Evolutionary conservation across 2,888 invertebrate species (phyloP).

Genomic region (Phaonia tiefii): DNA sequence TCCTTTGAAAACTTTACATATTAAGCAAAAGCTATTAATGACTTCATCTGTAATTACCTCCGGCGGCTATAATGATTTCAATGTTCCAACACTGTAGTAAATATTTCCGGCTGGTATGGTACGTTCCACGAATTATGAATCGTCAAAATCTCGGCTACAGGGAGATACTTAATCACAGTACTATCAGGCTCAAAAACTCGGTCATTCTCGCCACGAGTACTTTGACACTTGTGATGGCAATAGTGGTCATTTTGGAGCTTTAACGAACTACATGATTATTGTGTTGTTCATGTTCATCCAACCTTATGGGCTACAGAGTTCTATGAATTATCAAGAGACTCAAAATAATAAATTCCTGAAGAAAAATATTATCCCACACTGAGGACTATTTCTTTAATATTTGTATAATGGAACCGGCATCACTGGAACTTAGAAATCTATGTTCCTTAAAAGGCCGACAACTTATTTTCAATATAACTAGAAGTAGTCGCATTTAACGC

Average conservation of each 20-base stretch:
- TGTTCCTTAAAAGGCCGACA: too few relatives aligned
- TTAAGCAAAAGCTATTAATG: conserved; percentile 42
- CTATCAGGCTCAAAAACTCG: conserved; percentile 35
- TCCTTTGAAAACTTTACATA: conserved; percentile 30
- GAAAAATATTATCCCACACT: too few relatives aligned
- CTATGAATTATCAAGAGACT: conserved; percentile 92
- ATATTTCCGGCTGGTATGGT: conserved; percentile 20
- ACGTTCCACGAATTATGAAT: neutral
- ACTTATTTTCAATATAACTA: too few relatives aligned
- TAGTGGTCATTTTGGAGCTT: conserved; percentile 55
- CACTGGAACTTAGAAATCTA: too few relatives aligned
- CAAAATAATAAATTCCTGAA: too few relatives aligned
- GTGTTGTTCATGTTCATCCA: conserved; percentile 94
- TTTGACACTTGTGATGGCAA: conserved; percentile 38
- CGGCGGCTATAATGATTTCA: conserved; percentile 18
- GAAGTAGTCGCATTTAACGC: too few relatives aligned
- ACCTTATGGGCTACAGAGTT: conserved; percentile 96
- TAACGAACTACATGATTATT: conserved; percentile 76
- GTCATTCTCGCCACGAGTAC: conserved; percentile 16
- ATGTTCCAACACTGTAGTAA: neutral
- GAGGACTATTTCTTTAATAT: too few relatives aligned
- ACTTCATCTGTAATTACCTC: conserved; percentile 26
- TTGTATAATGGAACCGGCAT: too few relatives aligned
- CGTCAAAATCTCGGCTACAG: conserved; percentile 67
- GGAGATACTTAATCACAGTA: conserved; percentile 33